Percentiles rank a stretch among this genome's conserved stretches.
Evolutionary conservation across 2,888 invertebrate genomes (phyloP).

Genomic region (Sarcophaga carnaria): DNA sequence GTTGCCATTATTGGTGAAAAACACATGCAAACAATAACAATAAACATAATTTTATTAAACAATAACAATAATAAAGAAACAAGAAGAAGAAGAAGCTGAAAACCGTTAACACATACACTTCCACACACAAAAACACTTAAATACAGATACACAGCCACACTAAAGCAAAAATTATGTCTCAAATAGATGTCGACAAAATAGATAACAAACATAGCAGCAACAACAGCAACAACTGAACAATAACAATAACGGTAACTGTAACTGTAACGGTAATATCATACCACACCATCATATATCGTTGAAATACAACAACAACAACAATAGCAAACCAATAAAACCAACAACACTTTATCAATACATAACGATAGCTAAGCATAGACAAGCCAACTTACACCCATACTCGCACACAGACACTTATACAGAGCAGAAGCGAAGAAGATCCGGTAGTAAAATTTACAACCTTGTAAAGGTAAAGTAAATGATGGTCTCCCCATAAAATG

Average conservation of each 20-base stretch:
- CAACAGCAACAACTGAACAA: conserved; percentile 13
- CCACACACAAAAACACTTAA: background rate
- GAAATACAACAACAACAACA: conserved; percentile 5
- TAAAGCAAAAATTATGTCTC: conserved; percentile 7
- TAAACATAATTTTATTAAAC: conserved; percentile 64
- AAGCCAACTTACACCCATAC: background rate
- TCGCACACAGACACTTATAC: too few species aligned
- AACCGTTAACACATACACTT: background rate
- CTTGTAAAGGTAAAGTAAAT: conserved; percentile 15
- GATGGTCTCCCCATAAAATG: background rate
- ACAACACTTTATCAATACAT: conserved; percentile 28
- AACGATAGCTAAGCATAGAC: background rate
- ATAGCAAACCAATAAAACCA: conserved; percentile 20
- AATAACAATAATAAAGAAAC: conserved; percentile 6
- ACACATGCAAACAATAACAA: conserved; percentile 57
- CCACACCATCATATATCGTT: background rate
- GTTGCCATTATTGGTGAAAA: conserved; percentile 45
- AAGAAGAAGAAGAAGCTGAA: background rate
- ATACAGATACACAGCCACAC: background rate
- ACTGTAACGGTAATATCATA: background rate
- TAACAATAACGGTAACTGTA: conserved; percentile 19
- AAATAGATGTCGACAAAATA: conserved; percentile 44
- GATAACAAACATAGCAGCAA: conserved; percentile 9
- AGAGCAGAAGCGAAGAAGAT: background rate
- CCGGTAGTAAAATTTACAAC: conserved; percentile 3